Evolutionary conservation across 2,797 vertebrate genomes (phyloP), one percentile per base, ranked within the genome.

Genomic region (Lophius americanus): DNA sequence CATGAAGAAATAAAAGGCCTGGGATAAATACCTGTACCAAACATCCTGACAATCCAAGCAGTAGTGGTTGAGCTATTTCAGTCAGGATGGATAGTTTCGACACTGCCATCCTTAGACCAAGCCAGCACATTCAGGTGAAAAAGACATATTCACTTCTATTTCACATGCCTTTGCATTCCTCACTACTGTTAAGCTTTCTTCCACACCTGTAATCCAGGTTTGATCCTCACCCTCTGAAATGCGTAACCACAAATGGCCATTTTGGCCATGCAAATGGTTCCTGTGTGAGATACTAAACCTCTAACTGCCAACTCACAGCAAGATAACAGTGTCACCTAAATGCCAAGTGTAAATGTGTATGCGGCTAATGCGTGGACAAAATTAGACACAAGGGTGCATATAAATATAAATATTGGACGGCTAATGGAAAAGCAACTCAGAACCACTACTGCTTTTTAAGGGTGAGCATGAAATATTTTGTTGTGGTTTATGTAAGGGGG

Each of bases 151-250:
- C 62, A 44, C 55, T 53, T 62, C 44, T 44, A 46, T 50, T 63
- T 72, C 51, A 75, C 52, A 42, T 51, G 75, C 66, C 54, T 64
- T 43, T 66, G 71, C 46, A 13, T 66, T 68, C 41, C 52, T 47
- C 54, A 10, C 37, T 53, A 58, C 63, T 62, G 48, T 49, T 12
- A 49, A 53, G 50, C 47, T 38, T 47, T 59, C 54, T 70, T 76
- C 65, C 66, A 72, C 63, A 77, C 68, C 73, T 73, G 23, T 77
- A 80, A 81, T 83, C 65, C 70, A 67, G 58, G 11, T 67, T 60
- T 68, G 57, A 78, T 66, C 73, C 73, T 65, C 59, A 46, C 56
- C 69, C 50, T 54, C 53, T 23, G 59, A 82, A 83, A 73, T 60
- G 60, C 60, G 57, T 57, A 46, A 60, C 62, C 60, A 73, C 56